Conservation (phyloP, 2,888 invertebrate species). For the Parnassius glacialis region DNA sequence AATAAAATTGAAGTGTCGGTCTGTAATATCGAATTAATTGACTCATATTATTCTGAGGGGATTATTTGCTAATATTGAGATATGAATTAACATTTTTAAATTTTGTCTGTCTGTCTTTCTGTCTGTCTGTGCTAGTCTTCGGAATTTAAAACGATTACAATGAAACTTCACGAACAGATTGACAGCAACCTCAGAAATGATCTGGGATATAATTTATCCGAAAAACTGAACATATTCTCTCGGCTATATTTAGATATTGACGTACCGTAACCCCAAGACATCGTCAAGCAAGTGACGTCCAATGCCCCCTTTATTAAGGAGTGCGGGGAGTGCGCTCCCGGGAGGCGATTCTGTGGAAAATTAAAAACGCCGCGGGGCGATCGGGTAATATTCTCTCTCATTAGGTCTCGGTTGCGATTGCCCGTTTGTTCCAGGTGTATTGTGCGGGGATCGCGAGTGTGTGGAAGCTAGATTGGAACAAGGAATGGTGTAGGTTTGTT, state of each 20-base stretch:
- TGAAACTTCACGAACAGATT: no score
- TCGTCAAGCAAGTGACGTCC: slow-evolving; percentile 19
- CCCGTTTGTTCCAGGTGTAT: slow-evolving; percentile 61
- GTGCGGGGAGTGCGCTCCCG: slow-evolving; percentile 28
- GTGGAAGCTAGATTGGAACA: slow-evolving; percentile 24
- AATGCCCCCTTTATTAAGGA: slow-evolving; percentile 24
- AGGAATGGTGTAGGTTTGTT: slow-evolving; percentile 1
- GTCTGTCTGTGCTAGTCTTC: no score
- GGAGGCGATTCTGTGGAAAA: slow-evolving; percentile 74
- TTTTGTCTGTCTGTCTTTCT: no score
- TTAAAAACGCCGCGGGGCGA: slow-evolving; percentile 77
- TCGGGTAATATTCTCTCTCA: slow-evolving; percentile 71
- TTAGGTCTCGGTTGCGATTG: slow-evolving; percentile 60
- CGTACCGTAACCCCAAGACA: slow-evolving; percentile 5
- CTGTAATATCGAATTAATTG: no score
- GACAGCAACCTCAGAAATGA: no score
- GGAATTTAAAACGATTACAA: no score
- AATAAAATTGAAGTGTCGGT: no score
- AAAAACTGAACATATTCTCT: no score
- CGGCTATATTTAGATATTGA: slow-evolving; percentile 2
- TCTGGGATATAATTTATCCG: no score
- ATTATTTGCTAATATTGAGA: no score
- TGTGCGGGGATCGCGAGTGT: slow-evolving; percentile 32
- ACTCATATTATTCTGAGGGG: no score
- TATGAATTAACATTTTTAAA: no score